A percentile compares a stretch with the other conserved stretches of the same genome.
Conservation (phyloP, 1,140 invertebrate species). For the Marisa cornuarietis region DNA sequence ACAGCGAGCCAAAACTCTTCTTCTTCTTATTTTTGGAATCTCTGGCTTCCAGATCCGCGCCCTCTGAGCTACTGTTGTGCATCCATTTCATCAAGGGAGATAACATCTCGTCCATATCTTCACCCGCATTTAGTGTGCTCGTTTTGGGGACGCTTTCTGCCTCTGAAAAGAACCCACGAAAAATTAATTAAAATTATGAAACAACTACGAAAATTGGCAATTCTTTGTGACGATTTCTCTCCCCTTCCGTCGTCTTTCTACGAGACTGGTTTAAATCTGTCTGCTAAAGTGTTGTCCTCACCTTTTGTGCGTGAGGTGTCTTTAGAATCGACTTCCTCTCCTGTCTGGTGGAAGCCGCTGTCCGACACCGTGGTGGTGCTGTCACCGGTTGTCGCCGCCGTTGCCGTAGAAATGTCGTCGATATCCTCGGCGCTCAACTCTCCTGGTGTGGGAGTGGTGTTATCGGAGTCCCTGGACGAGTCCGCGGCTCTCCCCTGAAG, state of each 20-base stretch:
- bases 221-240: too few species aligned
- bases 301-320: too few species aligned
- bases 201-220: too few species aligned
- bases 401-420: background rate
- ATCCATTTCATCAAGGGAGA: conserved; percentile 27
- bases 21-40: conserved; percentile 50
- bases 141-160: background rate
- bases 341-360: too few species aligned
- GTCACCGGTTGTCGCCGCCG: background rate
- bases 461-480: conserved; percentile 14
- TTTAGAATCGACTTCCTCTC: too few species aligned
- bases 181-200: too few species aligned
- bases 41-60: background rate
- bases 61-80: conserved; percentile 22
- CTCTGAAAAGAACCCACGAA: too few species aligned
- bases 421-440: conserved; percentile 1
- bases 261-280: too few species aligned
- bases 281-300: too few species aligned
- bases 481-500: conserved; percentile 10
- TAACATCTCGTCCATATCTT: conserved; percentile 14
- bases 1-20: conserved; percentile 49
- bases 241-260: too few species aligned
- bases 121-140: conserved; percentile 19
- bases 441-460: conserved; percentile 34
- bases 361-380: too few species aligned